These are phyloP conservation scores for Luidia sarsii DNA, from an alignment of 53 echinoderm and acorn worm species.

Conservation along the genomic window DNA sequence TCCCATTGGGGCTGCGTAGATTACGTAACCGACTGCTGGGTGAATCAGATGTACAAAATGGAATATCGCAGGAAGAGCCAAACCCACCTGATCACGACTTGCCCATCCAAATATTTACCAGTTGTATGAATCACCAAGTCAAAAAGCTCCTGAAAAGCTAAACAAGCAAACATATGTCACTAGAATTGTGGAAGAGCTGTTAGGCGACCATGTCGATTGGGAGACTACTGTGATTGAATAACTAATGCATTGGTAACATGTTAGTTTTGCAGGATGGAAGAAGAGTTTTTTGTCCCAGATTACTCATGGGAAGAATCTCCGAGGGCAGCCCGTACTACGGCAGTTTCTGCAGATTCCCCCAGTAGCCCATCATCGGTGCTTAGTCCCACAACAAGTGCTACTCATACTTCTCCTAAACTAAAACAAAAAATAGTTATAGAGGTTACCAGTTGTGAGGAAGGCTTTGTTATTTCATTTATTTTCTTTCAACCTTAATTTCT, in stretches of 20 bases:
- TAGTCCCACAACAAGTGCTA: too few relatives aligned
- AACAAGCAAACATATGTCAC: background rate
- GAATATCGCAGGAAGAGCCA: background rate
- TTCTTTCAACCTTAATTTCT: too few relatives aligned
- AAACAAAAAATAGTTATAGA: too few relatives aligned
- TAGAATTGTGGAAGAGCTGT: background rate
- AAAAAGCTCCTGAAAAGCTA: background rate
- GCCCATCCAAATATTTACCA: background rate
- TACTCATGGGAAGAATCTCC: slow-evolving; percentile 2
- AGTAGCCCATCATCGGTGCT: too few relatives aligned
- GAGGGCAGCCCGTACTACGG: too few relatives aligned
- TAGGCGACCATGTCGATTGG: background rate
- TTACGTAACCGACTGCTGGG: background rate
- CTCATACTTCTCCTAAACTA: too few relatives aligned
- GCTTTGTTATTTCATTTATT: too few relatives aligned
- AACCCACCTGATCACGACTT: background rate
- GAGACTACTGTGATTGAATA: background rate
- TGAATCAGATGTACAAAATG: background rate
- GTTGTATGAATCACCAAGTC: background rate
- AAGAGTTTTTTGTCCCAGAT: background rate
- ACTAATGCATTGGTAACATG: background rate
- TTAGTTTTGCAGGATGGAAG: slow-evolving; percentile 17
- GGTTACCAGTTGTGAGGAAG: too few relatives aligned
- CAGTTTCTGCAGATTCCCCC: too few relatives aligned
- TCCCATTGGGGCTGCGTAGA: slow-evolving; percentile 13